Conservation (phyloP, 2,888 invertebrate genomes). For the Sphaeridia pumilis region DNA sequence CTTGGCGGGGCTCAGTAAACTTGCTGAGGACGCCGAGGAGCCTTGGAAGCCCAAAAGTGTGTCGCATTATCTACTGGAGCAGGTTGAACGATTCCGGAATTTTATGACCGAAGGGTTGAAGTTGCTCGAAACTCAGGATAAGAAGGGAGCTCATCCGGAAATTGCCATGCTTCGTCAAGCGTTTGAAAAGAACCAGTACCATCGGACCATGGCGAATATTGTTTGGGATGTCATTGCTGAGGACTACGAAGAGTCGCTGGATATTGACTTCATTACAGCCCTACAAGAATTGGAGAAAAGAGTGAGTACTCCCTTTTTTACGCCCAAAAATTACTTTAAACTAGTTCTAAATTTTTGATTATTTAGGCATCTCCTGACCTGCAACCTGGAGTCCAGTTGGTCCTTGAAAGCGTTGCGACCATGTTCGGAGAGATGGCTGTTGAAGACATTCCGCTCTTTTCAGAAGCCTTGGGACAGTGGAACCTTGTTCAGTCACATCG, state of each 20-base stretch:
- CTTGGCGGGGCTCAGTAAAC: background rate
- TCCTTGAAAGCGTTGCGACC: background rate
- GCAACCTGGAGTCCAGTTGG: background rate
- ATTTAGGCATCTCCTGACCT: conserved; percentile 8
- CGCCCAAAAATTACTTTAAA: background rate
- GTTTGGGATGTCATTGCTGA: background rate
- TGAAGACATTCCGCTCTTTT: background rate
- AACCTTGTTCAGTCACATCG: background rate
- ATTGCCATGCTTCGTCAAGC: background rate
- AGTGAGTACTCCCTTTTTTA: conserved; percentile 1
- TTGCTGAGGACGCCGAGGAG: background rate
- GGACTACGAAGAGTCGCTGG: background rate
- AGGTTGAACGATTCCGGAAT: background rate
- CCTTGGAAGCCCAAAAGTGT: background rate
- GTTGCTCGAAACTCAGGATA: background rate
- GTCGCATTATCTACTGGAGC: background rate
- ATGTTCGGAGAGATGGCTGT: background rate
- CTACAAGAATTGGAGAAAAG: conserved; percentile 4
- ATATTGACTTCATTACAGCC: background rate
- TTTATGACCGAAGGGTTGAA: background rate
- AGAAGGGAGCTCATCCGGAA: background rate
- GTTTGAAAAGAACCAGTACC: background rate
- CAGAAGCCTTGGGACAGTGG: background rate
- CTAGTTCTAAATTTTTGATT: background rate
- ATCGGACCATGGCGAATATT: background rate